phyloP scores from a whole-genome alignment of 2,888 invertebrate genomes.

The Drosophila anomelani region DNA sequence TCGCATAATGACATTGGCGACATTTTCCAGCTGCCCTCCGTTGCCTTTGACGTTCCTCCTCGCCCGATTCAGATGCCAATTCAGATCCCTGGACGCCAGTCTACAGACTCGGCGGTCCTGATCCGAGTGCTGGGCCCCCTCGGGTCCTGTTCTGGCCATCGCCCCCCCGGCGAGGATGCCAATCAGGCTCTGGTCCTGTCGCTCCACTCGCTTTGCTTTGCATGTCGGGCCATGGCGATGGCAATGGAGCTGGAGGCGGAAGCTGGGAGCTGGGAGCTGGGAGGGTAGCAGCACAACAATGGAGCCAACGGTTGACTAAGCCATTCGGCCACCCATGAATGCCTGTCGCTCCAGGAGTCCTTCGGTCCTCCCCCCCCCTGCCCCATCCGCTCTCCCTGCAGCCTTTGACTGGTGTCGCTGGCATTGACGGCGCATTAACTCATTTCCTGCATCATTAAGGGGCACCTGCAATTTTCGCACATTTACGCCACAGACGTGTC shows the following conservation, averaged over 20 bases:
- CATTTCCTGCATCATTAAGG: constrained; percentile 76
- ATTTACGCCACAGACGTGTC: constrained; percentile 81
- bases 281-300: constrained; percentile 32
- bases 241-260: no score
- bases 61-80: background rate
- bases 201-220: constrained; percentile 23
- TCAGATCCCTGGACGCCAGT: constrained; percentile 11
- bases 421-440: constrained; percentile 66
- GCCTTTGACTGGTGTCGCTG: constrained; percentile 41
- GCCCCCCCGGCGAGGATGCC: constrained; percentile 45
- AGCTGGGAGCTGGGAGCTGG: background rate
- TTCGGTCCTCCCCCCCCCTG: background rate
- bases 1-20: constrained; percentile 68
- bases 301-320: constrained; percentile 43
- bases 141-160: constrained; percentile 29
- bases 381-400: constrained; percentile 1
- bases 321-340: constrained; percentile 22
- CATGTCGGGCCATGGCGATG: constrained; percentile 15
- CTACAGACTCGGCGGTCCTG: constrained; percentile 9
- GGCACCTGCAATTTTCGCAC: constrained; percentile 64
- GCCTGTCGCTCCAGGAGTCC: constrained; percentile 12
- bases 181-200: constrained; percentile 33
- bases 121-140: constrained; percentile 18
- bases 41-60: background rate
- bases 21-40: constrained; percentile 49